Percentiles rank a stretch among this genome's conserved stretches.
phyloP scores from a whole-genome alignment of 1,140 invertebrate species.

The Calosoma granatense region DNA sequence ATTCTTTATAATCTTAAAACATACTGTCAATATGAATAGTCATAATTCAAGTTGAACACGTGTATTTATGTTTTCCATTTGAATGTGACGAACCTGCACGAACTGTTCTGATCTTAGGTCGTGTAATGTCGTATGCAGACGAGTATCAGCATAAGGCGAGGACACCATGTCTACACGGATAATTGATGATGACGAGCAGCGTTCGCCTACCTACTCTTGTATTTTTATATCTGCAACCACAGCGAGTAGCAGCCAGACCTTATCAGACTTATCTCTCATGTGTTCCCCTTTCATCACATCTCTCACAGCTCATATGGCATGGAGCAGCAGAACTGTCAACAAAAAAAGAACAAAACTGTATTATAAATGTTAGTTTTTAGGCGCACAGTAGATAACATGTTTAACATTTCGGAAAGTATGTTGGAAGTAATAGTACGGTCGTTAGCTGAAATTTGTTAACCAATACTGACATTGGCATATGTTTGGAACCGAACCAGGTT shows the following conservation, averaged over 20 bases:
- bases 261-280: not conserved
- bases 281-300: not conserved
- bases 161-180: not conserved
- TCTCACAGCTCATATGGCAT: not conserved
- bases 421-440: too few species aligned
- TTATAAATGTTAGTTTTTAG: too few species aligned
- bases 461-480: too few species aligned
- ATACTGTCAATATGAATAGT: too few species aligned
- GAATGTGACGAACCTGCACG: not conserved
- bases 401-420: too few species aligned
- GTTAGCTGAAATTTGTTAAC: too few species aligned
- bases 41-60: too few species aligned
- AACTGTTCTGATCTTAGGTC: not conserved
- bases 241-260: not conserved
- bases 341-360: too few species aligned
- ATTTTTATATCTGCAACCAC: constrained; percentile 1
- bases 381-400: too few species aligned
- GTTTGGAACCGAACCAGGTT: too few species aligned
- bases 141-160: constrained; percentile 4
- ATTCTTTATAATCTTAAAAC: too few species aligned
- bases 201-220: not conserved
- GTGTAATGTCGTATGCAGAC: not conserved
- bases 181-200: not conserved
- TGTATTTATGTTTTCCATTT: too few species aligned
- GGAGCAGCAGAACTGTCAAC: not conserved